Evolutionary conservation across 2,113 vertebrate species (phyloP).

Genomic region (Chrysochloris asiatica): DNA sequence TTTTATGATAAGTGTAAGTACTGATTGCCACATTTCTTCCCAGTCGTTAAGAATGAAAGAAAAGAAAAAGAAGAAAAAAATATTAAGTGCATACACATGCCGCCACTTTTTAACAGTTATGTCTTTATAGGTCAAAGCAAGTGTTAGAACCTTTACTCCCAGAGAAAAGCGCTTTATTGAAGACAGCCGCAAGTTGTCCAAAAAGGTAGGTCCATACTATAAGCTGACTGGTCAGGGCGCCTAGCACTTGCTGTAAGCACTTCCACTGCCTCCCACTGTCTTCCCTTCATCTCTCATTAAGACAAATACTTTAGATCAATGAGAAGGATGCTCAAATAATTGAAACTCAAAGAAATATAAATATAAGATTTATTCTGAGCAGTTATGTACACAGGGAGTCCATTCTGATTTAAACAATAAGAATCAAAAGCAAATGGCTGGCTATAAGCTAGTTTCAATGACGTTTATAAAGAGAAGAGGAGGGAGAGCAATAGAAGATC

Average conservation of each 20-base stretch:
- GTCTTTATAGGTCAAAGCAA: slow-evolving; percentile 90
- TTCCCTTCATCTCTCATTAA: background rate
- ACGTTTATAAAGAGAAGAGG: background rate
- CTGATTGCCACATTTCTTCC: background rate
- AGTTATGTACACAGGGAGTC: background rate
- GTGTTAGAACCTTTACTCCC: slow-evolving; percentile 91
- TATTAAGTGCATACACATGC: background rate
- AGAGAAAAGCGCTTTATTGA: slow-evolving; percentile 90
- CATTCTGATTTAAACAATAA: background rate
- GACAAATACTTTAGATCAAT: background rate
- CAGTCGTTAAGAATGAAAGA: background rate
- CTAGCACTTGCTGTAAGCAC: background rate
- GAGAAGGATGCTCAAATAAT: background rate
- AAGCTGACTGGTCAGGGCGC: accelerated
- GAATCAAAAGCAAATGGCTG: background rate
- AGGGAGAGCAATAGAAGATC: background rate
- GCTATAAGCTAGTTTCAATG: background rate
- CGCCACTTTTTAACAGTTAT: background rate
- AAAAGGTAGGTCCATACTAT: slow-evolving; percentile 90
- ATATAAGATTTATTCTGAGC: background rate
- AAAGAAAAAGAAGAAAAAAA: background rate
- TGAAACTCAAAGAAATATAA: background rate
- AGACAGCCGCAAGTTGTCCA: slow-evolving; percentile 93
- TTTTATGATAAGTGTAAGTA: background rate
- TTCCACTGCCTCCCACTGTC: no score